phyloP scores from a whole-genome alignment of 2,113 vertebrate species.

The Erinaceus europaeus region DNA sequence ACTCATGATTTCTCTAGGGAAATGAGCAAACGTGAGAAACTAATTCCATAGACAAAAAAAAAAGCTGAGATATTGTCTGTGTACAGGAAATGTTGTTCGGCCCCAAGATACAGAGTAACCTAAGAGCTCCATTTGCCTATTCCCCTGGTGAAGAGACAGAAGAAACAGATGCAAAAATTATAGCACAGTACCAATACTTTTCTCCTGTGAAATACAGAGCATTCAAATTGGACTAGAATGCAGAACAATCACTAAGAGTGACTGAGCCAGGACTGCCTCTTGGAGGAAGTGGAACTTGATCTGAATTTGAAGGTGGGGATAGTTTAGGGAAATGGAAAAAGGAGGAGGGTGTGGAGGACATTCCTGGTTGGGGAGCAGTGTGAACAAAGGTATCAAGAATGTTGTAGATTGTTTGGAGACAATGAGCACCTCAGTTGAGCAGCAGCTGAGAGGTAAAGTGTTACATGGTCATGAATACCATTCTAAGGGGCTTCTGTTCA shows the following conservation, averaged over 20 bases:
- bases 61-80: neutral
- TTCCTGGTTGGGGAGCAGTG: conserved; percentile 54
- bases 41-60: conserved; percentile 21
- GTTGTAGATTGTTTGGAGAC: conserved; percentile 44
- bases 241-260: conserved; percentile 8
- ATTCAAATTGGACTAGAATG: neutral
- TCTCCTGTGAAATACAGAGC: neutral
- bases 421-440: conserved; percentile 42
- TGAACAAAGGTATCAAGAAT: conserved; percentile 58
- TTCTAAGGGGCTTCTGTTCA: conserved; percentile 15
- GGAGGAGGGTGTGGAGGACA: conserved; percentile 12
- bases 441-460: conserved; percentile 15
- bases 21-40: conserved; percentile 1
- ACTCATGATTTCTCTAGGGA: neutral
- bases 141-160: neutral
- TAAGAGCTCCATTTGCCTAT: neutral
- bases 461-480: neutral
- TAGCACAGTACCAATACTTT: conserved; percentile 1
- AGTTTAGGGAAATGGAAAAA: conserved; percentile 49
- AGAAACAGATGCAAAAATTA: neutral
- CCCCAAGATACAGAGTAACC: neutral
- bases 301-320: conserved; percentile 17
- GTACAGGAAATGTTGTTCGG: neutral
- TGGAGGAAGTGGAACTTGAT: conserved; percentile 48
- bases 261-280: conserved; percentile 38